phyloP scores from a whole-genome alignment of 2,113 vertebrate genomes.

The Callopanchax toddi region DNA sequence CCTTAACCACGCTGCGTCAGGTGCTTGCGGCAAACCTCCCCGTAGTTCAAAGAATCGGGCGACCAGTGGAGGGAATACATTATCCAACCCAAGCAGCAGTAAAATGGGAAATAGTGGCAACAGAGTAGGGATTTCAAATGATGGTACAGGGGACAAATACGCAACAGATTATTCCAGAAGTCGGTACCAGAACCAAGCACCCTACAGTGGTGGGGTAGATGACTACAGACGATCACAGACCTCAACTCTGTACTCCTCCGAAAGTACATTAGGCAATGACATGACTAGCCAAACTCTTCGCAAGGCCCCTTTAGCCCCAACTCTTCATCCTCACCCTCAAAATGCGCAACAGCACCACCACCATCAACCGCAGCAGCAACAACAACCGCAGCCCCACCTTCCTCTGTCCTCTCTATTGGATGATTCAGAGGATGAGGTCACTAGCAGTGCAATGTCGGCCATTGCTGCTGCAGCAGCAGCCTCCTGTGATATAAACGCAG shows the following conservation, averaged over 20 bases:
- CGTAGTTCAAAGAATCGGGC: slow-evolving; percentile 61
- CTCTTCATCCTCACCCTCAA: slow-evolving; percentile 82
- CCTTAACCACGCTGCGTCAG: slow-evolving; percentile 89
- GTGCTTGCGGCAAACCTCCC: slow-evolving; percentile 81
- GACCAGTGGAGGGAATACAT: not conserved
- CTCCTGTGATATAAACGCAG: slow-evolving; percentile 76
- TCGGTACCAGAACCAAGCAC: slow-evolving; percentile 72
- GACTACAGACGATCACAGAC: slow-evolving; percentile 74
- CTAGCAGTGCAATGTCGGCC: slow-evolving; percentile 84
- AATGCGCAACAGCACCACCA: slow-evolving; percentile 74
- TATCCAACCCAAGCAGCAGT: slow-evolving; percentile 46
- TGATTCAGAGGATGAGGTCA: slow-evolving; percentile 84
- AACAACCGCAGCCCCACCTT: slow-evolving; percentile 72
- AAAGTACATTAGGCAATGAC: slow-evolving; percentile 62
- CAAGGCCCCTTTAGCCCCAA: slow-evolving; percentile 82
- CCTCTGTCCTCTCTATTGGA: slow-evolving; percentile 82
- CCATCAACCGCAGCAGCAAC: slow-evolving; percentile 53
- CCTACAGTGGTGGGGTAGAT: slow-evolving; percentile 68
- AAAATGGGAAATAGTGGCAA: slow-evolving; percentile 60
- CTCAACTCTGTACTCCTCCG: slow-evolving; percentile 70
- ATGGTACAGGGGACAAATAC: slow-evolving; percentile 66
- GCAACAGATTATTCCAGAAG: slow-evolving; percentile 75
- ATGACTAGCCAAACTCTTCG: slow-evolving; percentile 76
- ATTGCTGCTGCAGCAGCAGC: slow-evolving; percentile 81
- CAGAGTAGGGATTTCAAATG: slow-evolving; percentile 44